These are phyloP conservation scores for Eucera pruinosa DNA, from an alignment of 2,888 invertebrate genomes.

Conservation along the genomic window DNA sequence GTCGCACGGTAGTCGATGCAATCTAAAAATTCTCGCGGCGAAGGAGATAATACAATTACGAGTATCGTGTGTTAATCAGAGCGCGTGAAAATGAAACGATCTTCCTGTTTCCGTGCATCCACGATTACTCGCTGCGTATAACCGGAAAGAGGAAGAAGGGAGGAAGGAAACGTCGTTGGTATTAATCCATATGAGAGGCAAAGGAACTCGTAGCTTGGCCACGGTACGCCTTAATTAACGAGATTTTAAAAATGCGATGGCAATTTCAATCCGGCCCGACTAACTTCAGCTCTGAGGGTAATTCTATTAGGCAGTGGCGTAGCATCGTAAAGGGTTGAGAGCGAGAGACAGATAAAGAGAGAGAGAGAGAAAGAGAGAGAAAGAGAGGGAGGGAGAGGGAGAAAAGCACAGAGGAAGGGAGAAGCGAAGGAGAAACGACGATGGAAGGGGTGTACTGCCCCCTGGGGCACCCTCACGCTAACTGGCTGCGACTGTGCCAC, in stretches of 20 bases:
- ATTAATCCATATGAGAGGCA: slow-evolving; percentile 49
- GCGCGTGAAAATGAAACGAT: slow-evolving; percentile 14
- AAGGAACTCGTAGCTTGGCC: slow-evolving; percentile 26
- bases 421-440: slow-evolving; percentile 67
- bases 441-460: slow-evolving; percentile 81
- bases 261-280: slow-evolving; percentile 82
- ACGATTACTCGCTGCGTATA: too few species aligned
- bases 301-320: slow-evolving; percentile 84
- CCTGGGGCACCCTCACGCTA: slow-evolving; percentile 84
- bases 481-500: slow-evolving; percentile 83
- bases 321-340: slow-evolving; percentile 83
- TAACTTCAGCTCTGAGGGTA: slow-evolving; percentile 82
- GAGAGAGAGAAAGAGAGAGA: slow-evolving; percentile 51
- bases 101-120: too few species aligned
- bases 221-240: slow-evolving; percentile 71
- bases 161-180: slow-evolving; percentile 30
- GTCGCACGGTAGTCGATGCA: too few species aligned
- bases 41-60: slow-evolving; percentile 47
- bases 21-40: slow-evolving; percentile 35
- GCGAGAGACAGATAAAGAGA: slow-evolving; percentile 67
- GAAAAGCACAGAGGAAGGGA: too few species aligned
- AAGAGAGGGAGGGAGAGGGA: slow-evolving; percentile 22
- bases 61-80: slow-evolving; percentile 47
- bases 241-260: slow-evolving; percentile 81
- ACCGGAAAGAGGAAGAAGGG: too few species aligned